Percentiles rank a stretch among this genome's conserved stretches.
phyloP scores from a whole-genome alignment of 2,797 vertebrate species.

The Enteromius radiatus region DNA sequence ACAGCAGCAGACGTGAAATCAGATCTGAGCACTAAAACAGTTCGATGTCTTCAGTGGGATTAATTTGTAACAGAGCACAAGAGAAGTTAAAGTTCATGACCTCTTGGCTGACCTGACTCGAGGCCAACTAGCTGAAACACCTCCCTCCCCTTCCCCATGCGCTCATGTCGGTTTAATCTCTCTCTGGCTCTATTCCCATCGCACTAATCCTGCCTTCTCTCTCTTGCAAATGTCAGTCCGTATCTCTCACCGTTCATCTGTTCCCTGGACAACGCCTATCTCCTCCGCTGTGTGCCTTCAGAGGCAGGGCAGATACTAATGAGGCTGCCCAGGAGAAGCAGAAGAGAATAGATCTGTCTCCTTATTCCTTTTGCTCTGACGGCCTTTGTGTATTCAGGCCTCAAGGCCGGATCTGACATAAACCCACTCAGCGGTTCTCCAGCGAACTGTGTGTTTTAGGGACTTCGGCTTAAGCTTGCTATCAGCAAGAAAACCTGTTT shows the following conservation, averaged over 20 bases:
- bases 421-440: conserved; percentile 32
- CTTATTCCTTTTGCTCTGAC: conserved; percentile 39
- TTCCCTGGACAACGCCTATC: conserved; percentile 36
- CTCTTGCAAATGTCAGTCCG: conserved; percentile 40
- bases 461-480: neutral
- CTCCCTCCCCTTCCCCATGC: neutral
- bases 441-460: neutral
- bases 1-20: neutral
- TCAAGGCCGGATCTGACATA: conserved; percentile 37
- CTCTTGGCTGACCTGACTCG: conserved; percentile 39
- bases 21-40: neutral
- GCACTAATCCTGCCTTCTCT: conserved; percentile 36
- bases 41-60: neutral
- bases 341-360: conserved; percentile 37
- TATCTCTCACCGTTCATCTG: conserved; percentile 40
- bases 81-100: conserved; percentile 42
- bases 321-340: conserved; percentile 51
- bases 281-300: conserved; percentile 33
- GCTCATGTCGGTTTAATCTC: conserved; percentile 42
- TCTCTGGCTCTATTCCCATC: conserved; percentile 26
- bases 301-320: conserved; percentile 53
- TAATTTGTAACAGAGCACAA: neutral
- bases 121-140: neutral
- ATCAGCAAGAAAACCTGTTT: neutral
- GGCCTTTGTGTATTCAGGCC: conserved; percentile 33